These are phyloP conservation scores for Chelon auratus DNA, from an alignment of 2,797 vertebrate species.

Conservation along the genomic window DNA sequence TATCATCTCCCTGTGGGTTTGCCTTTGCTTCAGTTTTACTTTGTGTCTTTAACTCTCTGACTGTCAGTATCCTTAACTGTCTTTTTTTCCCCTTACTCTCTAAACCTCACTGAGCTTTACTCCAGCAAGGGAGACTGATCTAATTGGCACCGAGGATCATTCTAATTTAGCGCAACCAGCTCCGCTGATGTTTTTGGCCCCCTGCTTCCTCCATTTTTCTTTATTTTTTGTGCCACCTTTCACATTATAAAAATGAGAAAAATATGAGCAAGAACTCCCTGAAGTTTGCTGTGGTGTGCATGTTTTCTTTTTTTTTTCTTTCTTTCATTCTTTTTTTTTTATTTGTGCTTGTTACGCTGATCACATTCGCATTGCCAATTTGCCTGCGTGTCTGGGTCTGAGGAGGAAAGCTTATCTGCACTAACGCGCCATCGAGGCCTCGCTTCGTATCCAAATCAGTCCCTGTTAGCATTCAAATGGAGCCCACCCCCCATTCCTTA, in stretches of 20 bases:
- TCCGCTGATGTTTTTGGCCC: slow-evolving; percentile 45
- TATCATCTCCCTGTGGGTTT: slow-evolving; percentile 41
- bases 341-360: slow-evolving; percentile 68
- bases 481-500: slow-evolving; percentile 34
- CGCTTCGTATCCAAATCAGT: slow-evolving; percentile 62
- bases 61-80: slow-evolving; percentile 57
- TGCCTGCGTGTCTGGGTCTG: slow-evolving; percentile 78
- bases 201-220: slow-evolving; percentile 8
- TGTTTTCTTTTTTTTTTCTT: slow-evolving; percentile 18
- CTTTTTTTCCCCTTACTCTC: slow-evolving; percentile 46
- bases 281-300: slow-evolving; percentile 49
- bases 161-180: slow-evolving; percentile 66
- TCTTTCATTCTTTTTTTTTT: neutral
- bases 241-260: slow-evolving; percentile 67
- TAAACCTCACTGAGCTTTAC: slow-evolving; percentile 63
- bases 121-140: slow-evolving; percentile 51
- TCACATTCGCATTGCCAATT: slow-evolving; percentile 82
- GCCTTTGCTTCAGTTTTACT: slow-evolving; percentile 47
- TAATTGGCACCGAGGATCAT: slow-evolving; percentile 79
- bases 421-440: slow-evolving; percentile 67
- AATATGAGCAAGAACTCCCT: slow-evolving; percentile 58
- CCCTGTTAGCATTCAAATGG: slow-evolving; percentile 79
- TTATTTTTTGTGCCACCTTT: slow-evolving; percentile 49
- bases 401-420: slow-evolving; percentile 78
- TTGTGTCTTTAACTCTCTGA: slow-evolving; percentile 48